phyloP scores from a whole-genome alignment of 2,113 vertebrate genomes.

The Chaetura pelagica region DNA sequence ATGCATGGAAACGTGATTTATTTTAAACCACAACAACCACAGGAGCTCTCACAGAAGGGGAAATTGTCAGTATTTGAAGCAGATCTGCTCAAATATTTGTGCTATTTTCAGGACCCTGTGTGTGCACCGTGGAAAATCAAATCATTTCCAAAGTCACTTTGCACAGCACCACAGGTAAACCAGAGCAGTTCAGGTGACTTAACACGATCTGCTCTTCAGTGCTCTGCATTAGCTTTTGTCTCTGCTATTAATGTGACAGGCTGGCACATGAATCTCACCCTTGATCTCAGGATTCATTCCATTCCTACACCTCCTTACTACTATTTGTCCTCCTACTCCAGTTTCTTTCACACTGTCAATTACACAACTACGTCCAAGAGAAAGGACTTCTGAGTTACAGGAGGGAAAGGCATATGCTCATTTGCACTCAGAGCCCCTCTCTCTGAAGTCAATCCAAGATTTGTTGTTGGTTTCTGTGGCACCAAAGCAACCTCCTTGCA shows the following conservation, averaged over 20 bases:
- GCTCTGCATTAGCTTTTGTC: neutral
- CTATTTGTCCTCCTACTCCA: neutral
- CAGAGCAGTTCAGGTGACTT: neutral
- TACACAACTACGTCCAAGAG: neutral
- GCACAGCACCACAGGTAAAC: neutral
- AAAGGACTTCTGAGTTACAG: neutral
- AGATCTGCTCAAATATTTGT: neutral
- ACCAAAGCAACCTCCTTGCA: neutral
- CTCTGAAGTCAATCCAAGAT: neutral
- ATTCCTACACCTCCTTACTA: neutral
- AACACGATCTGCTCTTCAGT: neutral
- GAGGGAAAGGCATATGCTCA: neutral
- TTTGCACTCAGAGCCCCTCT: neutral
- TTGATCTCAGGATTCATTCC: neutral
- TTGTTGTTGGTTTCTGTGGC: neutral
- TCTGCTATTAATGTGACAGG: neutral
- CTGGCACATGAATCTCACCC: neutral
- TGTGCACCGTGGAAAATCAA: neutral
- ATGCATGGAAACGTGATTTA: conserved; percentile 8
- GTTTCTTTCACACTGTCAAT: neutral
- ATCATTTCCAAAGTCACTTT: neutral
- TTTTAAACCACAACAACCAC: neutral
- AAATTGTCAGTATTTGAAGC: neutral
- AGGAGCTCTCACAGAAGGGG: neutral
- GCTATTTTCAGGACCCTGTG: neutral